Conservation (phyloP, 2,888 invertebrate genomes). For the Pyrrhia umbra region DNA sequence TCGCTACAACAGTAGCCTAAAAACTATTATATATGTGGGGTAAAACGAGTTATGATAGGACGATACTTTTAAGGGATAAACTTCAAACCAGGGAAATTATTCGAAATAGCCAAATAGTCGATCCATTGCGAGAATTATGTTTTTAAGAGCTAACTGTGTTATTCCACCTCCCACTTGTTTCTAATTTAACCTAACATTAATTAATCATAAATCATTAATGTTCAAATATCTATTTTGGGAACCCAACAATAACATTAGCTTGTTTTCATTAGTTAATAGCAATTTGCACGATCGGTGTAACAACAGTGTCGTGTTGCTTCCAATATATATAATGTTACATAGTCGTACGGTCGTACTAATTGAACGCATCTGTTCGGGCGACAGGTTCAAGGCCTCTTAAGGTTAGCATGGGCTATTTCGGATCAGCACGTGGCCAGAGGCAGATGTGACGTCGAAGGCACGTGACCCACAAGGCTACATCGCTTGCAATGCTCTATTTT, state of each 20-base stretch:
- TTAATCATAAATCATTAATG: constrained; percentile 9
- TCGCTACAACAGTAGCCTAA: too few relatives aligned
- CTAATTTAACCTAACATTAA: constrained; percentile 9
- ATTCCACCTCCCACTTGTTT: not conserved
- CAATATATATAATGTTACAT: constrained; percentile 43
- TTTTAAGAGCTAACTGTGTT: not conserved
- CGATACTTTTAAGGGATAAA: too few relatives aligned
- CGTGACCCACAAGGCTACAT: constrained; percentile 50
- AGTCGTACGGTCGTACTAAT: constrained; percentile 38
- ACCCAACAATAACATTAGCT: constrained; percentile 21
- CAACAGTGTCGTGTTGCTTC: constrained; percentile 35
- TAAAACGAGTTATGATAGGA: too few relatives aligned
- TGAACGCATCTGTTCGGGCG: constrained; percentile 35
- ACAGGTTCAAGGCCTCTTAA: constrained; percentile 60
- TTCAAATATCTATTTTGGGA: constrained; percentile 15
- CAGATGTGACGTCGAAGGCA: constrained; percentile 34
- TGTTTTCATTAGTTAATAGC: constrained; percentile 21
- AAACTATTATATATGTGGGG: too few relatives aligned
- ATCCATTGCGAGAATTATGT: not conserved
- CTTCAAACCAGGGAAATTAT: too few relatives aligned
- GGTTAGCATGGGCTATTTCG: constrained; percentile 61
- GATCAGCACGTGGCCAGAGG: constrained; percentile 48
- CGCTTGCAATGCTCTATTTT: constrained; percentile 50
- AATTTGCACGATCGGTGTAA: constrained; percentile 7
- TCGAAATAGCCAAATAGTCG: too few relatives aligned